These are phyloP conservation scores for Coelogynopora nodosa DNA, from an alignment of 2,888 invertebrate genomes.

Conservation along the genomic window DNA sequence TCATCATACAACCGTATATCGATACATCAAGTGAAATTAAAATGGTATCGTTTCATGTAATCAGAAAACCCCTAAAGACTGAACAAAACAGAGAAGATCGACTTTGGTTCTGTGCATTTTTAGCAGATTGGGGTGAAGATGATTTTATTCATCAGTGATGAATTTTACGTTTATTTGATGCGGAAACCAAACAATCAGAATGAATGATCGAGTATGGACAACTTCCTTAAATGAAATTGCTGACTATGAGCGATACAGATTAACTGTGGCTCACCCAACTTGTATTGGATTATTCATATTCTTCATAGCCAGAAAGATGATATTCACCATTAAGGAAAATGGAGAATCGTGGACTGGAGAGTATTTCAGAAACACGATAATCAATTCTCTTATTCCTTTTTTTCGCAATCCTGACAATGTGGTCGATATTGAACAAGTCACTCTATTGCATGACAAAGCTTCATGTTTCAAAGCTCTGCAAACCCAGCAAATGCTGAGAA, in stretches of 20 bases:
- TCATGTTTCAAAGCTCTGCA: background rate
- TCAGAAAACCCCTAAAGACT: background rate
- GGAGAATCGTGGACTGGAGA: conserved; percentile 17
- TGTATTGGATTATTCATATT: conserved; percentile 22
- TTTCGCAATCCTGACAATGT: background rate
- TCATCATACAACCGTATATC: no score
- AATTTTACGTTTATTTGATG: conserved; percentile 4
- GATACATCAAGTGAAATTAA: background rate
- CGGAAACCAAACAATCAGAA: conserved; percentile 3
- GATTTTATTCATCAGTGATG: conserved; percentile 16
- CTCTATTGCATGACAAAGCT: background rate
- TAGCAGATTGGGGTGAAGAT: background rate
- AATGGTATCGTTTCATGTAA: background rate
- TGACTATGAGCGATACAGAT: background rate
- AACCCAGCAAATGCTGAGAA: conserved; percentile 1
- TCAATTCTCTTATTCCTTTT: background rate
- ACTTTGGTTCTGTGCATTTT: conserved; percentile 6
- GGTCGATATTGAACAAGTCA: background rate
- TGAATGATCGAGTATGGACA: background rate
- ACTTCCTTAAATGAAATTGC: background rate
- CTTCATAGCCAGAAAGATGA: background rate
- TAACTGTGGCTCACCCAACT: background rate
- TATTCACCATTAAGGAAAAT: background rate
- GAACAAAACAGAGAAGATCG: conserved; percentile 2
- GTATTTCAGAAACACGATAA: background rate